Base-by-base conservation (phyloP, 35 echinoderm and acorn worm genomes). In the Patiria miniata region DNA sequence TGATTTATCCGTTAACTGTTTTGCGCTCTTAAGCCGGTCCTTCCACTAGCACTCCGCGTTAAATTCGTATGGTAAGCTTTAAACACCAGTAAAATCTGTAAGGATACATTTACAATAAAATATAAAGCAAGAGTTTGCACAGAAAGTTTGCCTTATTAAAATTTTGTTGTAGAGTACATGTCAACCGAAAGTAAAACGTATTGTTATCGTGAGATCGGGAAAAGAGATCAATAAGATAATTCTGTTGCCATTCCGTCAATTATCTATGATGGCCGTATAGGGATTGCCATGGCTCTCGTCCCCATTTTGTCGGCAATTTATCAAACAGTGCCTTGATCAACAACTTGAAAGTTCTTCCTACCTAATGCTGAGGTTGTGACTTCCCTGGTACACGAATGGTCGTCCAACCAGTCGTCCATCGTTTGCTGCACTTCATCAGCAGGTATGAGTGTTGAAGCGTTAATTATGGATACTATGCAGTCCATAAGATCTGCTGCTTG, bases 301-400 rank as follows among this genome's bases (percentile, higher is more conserved):
- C n/a, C n/a, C n/a, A n/a, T n/a, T n/a, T n/a, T n/a, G n/a, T n/a
- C n/a, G n/a, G n/a, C n/a, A n/a, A n/a, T n/a, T n/a, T n/a, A n/a
- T n/a, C n/a, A n/a, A n/a, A 6, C 29, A 2, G 39, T 42, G 21
- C 38, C 26, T 8, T n/a, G 0, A 2, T 10, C 34, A 5, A 36
- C 26, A 79, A 7, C 36, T 15, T 36, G 7, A 37, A 14, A 28
- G 36, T 40, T 37, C 14, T 84, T 59, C 82, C 17, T 84, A 84
- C 82, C 82, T 8, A 36, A 15, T 10, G 82, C 57, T 37, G 51
- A 61, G 37, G 53, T 84, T 0, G 53, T 84, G 30, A 60, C 53
- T 17, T 84, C 82, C 12, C 59, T 33, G 51, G 19, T 15, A 34
- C 82, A 84, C 33, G 82, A 60, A 28, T 84, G 53, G 30, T 84